These are phyloP conservation scores for Hemithea aestivaria DNA, from an alignment of 2,888 invertebrate species.

Conservation along the genomic window DNA sequence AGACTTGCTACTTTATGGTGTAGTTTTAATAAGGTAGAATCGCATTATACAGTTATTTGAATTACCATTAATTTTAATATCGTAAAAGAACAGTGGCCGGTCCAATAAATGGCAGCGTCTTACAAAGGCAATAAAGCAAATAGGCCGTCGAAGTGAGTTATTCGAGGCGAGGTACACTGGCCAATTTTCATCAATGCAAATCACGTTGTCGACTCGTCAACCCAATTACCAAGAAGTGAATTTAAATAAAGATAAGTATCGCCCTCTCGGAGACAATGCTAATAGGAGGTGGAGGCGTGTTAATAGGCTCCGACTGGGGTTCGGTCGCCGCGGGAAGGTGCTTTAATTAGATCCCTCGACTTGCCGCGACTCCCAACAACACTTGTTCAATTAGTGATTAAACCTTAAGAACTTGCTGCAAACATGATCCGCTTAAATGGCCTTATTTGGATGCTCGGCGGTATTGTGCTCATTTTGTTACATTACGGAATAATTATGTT, in stretches of 20 bases:
- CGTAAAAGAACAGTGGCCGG: slow-evolving; percentile 40
- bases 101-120: slow-evolving; percentile 18
- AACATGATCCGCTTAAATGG: slow-evolving; percentile 27
- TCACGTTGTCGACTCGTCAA: slow-evolving; percentile 80
- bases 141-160: slow-evolving; percentile 62
- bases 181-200: slow-evolving; percentile 79
- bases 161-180: slow-evolving; percentile 56
- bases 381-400: slow-evolving; percentile 77
- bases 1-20: slow-evolving; percentile 5
- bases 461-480: slow-evolving; percentile 5
- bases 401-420: slow-evolving; percentile 61
- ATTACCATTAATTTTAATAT: slow-evolving; percentile 24
- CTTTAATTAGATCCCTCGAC: slow-evolving; percentile 76
- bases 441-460: slow-evolving; percentile 16
- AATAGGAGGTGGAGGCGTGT: slow-evolving; percentile 75
- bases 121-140: slow-evolving; percentile 69
- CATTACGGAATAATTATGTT: neutral
- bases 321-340: slow-evolving; percentile 58
- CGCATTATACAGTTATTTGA: no score
- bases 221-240: slow-evolving; percentile 80
- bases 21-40: neutral
- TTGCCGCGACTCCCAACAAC: slow-evolving; percentile 69
- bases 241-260: slow-evolving; percentile 80
- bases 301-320: slow-evolving; percentile 72
- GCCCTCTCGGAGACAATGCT: slow-evolving; percentile 78